Evolutionary conservation across 2,797 vertebrate species (phyloP).

Genomic region (Enteromius unitaeniatus): DNA sequence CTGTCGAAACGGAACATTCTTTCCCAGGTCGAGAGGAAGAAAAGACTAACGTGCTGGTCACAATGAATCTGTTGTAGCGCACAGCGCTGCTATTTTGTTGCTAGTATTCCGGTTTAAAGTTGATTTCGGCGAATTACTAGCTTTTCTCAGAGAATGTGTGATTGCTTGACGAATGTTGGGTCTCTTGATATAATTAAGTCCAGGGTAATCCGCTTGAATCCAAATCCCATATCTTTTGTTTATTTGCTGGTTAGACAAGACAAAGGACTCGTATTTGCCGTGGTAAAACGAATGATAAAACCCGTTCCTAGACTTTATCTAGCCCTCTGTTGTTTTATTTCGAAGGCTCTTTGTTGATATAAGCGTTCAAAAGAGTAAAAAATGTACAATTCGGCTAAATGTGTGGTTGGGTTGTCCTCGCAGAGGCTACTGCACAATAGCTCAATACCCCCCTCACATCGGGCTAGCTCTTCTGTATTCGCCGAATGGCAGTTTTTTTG

Average conservation of each 20-base stretch:
- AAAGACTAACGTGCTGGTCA: constrained; percentile 71
- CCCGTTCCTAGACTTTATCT: background rate
- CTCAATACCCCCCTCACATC: constrained; percentile 66
- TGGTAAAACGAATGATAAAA: constrained; percentile 28
- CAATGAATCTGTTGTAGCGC: constrained; percentile 68
- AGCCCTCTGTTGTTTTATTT: background rate
- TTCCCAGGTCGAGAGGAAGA: constrained; percentile 48
- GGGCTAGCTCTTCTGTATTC: constrained; percentile 42
- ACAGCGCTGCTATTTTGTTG: constrained; percentile 8
- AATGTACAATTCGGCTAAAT: constrained; percentile 45
- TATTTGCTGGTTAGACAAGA: constrained; percentile 78
- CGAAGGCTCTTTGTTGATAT: background rate
- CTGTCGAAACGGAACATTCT: constrained; percentile 52
- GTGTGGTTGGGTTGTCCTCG: constrained; percentile 53
- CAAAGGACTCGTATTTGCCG: constrained; percentile 75
- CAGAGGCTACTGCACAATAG: constrained; percentile 73
- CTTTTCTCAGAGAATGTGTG: constrained; percentile 53
- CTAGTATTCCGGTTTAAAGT: constrained; percentile 55
- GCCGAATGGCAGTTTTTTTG: constrained; percentile 16
- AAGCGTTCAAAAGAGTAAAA: constrained; percentile 2
- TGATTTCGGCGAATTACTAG: constrained; percentile 23
- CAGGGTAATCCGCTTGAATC: constrained; percentile 72
- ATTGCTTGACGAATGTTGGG: constrained; percentile 71
- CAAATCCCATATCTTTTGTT: constrained; percentile 76
- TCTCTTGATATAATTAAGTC: constrained; percentile 78